Percentiles rank a stretch among this genome's conserved stretches.
Evolutionary conservation across 2,888 invertebrate species (phyloP).

Genomic region (Caenorhabditis sp.): DNA sequence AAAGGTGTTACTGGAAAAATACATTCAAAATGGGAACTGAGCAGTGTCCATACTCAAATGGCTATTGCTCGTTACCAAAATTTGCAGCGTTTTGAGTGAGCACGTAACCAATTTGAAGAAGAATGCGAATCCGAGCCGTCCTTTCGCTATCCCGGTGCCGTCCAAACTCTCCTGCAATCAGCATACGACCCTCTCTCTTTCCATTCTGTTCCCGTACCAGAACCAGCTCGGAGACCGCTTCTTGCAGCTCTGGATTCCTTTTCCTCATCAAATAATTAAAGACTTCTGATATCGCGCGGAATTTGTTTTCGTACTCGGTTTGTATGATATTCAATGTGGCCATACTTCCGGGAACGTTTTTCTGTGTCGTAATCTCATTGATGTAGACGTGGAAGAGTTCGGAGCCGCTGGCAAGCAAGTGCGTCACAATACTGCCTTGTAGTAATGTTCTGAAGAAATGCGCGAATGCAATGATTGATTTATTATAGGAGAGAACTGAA

Average conservation of each 20-base stretch:
- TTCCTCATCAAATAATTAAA: conserved; percentile 61
- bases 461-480: not conserved
- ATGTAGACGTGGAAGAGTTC: conserved; percentile 59
- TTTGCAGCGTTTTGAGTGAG: conserved; percentile 57
- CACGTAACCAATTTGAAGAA: conserved; percentile 62
- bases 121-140: conserved; percentile 59
- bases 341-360: too few species aligned
- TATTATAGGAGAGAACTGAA: not conserved
- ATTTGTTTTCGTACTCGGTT: conserved; percentile 57
- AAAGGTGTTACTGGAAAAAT: conserved; percentile 57
- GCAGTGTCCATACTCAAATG: conserved; percentile 19
- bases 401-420: conserved; percentile 55
- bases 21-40: not conserved
- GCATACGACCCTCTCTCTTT: too few species aligned
- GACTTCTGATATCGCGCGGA: conserved; percentile 58
- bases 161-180: conserved; percentile 52
- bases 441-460: conserved; percentile 51
- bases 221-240: conserved; percentile 49
- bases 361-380: conserved; percentile 16
- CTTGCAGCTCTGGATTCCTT: conserved; percentile 57
- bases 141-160: too few species aligned
- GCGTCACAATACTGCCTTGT: conserved; percentile 58
- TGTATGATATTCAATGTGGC: conserved; percentile 41
- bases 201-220: conserved; percentile 21
- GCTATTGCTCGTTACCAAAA: conserved; percentile 41